These are phyloP conservation scores for Drosophila athabasca DNA, from an alignment of 1,140 invertebrate species.

Conservation along the genomic window DNA sequence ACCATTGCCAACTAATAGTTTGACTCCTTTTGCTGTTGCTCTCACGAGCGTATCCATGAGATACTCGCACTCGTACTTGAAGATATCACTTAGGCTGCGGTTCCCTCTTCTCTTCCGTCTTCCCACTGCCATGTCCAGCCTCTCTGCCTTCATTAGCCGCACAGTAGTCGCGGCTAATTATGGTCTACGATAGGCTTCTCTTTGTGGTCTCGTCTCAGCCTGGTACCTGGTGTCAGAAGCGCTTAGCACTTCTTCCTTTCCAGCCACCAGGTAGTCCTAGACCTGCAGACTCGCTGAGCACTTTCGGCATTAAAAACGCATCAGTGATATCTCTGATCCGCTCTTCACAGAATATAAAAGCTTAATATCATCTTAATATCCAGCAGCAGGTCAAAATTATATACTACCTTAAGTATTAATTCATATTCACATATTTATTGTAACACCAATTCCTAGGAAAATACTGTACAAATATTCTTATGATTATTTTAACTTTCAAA, in stretches of 20 bases:
- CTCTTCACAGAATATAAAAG: neutral
- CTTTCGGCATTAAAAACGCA: conserved; percentile 50
- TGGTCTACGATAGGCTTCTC: conserved; percentile 20
- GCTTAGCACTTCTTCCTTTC: conserved; percentile 37
- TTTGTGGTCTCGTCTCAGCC: conserved; percentile 2
- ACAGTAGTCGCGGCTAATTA: conserved; percentile 62
- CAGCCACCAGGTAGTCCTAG: conserved; percentile 24
- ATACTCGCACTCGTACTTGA: neutral
- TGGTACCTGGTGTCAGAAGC: conserved; percentile 37
- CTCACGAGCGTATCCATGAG: conserved; percentile 25
- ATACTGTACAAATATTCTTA: no score
- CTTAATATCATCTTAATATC: no score
- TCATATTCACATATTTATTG: no score
- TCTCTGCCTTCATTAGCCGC: conserved; percentile 50
- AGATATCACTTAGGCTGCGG: conserved; percentile 28
- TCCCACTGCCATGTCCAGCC: neutral
- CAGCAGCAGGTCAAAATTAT: no score
- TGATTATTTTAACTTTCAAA: conserved; percentile 22
- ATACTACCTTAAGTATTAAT: no score
- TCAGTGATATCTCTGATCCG: conserved; percentile 39
- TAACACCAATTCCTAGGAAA: no score
- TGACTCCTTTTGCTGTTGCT: conserved; percentile 16
- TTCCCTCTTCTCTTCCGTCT: neutral
- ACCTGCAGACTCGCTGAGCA: conserved; percentile 1
- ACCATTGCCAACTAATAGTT: conserved; percentile 55